A percentile compares a stretch with the other conserved stretches of the same genome.
Evolutionary conservation across 2,888 invertebrate species (phyloP).

Genomic region (Machimus atricapillus): DNA sequence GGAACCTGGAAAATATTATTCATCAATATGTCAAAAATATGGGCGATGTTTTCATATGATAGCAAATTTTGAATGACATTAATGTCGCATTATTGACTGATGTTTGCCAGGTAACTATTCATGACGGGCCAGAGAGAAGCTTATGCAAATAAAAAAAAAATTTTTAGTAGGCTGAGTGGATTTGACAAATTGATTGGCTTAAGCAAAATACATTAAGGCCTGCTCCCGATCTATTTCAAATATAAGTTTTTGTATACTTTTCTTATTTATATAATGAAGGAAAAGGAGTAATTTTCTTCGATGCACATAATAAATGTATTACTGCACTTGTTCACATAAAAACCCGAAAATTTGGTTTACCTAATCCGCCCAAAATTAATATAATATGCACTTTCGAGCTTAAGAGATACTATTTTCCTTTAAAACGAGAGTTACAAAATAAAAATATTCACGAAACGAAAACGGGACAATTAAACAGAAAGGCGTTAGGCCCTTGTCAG

Average conservation of each 20-base stretch:
- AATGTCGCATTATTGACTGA: neutral
- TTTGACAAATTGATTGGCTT: neutral
- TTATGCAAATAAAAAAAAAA: neutral
- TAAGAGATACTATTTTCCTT: neutral
- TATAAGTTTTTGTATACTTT: no score
- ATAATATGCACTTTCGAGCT: neutral
- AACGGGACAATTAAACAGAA: neutral
- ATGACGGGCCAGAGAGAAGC: neutral
- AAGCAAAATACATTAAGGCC: neutral
- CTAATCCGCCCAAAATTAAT: neutral
- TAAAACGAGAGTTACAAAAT: neutral
- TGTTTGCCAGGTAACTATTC: neutral
- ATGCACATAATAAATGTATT: neutral
- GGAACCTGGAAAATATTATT: constrained; percentile 5
- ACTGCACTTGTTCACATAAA: neutral
- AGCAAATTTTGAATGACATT: constrained; percentile 8
- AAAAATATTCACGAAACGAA: neutral
- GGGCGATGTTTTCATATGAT: neutral
- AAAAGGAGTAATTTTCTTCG: no score
- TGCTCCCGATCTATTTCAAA: no score
- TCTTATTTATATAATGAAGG: no score
- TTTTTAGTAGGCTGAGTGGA: neutral
- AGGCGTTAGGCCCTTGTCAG: neutral
- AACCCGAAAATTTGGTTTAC: neutral
- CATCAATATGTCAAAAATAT: constrained; percentile 11